These are phyloP conservation scores for Zenarchopterus dispar DNA, from an alignment of 2,797 vertebrate species.

Conservation along the genomic window DNA sequence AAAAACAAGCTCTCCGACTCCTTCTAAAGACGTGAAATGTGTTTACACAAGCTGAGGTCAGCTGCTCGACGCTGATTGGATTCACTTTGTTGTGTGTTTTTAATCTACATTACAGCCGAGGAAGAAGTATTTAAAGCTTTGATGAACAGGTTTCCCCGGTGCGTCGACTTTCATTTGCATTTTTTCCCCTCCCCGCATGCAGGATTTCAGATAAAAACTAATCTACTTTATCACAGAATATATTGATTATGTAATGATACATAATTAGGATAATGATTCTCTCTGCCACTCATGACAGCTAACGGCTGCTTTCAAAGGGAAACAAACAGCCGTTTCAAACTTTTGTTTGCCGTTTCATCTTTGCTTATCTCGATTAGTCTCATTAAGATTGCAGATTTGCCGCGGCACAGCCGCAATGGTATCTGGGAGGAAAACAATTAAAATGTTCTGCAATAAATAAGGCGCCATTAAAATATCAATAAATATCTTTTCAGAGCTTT, in stretches of 20 bases:
- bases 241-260: slow-evolving; percentile 59
- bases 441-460: slow-evolving; percentile 15
- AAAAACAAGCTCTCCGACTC: slow-evolving; percentile 36
- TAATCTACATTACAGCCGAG: slow-evolving; percentile 32
- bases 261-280: slow-evolving; percentile 62
- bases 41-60: slow-evolving; percentile 55
- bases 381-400: slow-evolving; percentile 40
- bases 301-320: slow-evolving; percentile 24
- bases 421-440: slow-evolving; percentile 11
- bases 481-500: slow-evolving; percentile 13
- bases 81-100: slow-evolving; percentile 49
- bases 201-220: slow-evolving; percentile 32
- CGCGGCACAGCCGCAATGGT: slow-evolving; percentile 11
- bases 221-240: slow-evolving; percentile 49
- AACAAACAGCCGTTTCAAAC: slow-evolving; percentile 35
- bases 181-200: slow-evolving; percentile 11
- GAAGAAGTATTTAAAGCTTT: slow-evolving; percentile 24
- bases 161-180: slow-evolving; percentile 28
- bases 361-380: slow-evolving; percentile 49
- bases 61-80: slow-evolving; percentile 52
- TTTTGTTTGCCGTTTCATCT: slow-evolving; percentile 41
- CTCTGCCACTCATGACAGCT: slow-evolving; percentile 34
- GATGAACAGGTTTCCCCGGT: slow-evolving; percentile 14
- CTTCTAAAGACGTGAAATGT: slow-evolving; percentile 52
- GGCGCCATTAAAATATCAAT: slow-evolving; percentile 10